Evolutionary conservation across 2,797 vertebrate species (phyloP).

Genomic region (Aselliscus stoliczkanus): DNA sequence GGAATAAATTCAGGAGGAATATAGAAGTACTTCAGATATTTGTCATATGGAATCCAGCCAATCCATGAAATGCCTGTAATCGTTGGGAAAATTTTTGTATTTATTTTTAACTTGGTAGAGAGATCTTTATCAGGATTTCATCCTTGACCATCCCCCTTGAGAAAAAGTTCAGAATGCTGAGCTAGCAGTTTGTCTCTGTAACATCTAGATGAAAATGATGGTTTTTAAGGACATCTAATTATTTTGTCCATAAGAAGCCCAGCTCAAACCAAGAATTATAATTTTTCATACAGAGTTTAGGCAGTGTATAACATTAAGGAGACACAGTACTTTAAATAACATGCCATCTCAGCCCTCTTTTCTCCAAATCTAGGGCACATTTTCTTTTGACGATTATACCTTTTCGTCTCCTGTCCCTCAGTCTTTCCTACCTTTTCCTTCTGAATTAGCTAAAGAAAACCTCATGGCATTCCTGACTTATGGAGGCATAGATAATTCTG

Average conservation of each 20-base stretch:
- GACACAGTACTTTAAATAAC: neutral
- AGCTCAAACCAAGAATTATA: neutral
- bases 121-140: neutral
- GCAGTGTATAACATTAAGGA: neutral
- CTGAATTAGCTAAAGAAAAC: neutral
- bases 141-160: neutral
- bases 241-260: neutral
- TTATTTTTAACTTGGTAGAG: neutral
- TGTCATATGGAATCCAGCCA: neutral
- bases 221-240: neutral
- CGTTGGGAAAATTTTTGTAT: neutral
- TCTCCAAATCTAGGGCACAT: neutral
- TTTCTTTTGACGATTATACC: neutral
- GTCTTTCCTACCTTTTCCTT: neutral
- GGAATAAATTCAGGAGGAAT: neutral
- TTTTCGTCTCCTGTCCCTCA: neutral
- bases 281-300: neutral
- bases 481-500: neutral
- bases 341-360: neutral
- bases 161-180: neutral
- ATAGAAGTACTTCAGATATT: neutral
- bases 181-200: neutral
- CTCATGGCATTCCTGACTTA: neutral
- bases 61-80: neutral
- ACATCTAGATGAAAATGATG: neutral